phyloP scores from a whole-genome alignment of 2,113 vertebrate genomes.

The Pelvicachromis taeniatus region DNA sequence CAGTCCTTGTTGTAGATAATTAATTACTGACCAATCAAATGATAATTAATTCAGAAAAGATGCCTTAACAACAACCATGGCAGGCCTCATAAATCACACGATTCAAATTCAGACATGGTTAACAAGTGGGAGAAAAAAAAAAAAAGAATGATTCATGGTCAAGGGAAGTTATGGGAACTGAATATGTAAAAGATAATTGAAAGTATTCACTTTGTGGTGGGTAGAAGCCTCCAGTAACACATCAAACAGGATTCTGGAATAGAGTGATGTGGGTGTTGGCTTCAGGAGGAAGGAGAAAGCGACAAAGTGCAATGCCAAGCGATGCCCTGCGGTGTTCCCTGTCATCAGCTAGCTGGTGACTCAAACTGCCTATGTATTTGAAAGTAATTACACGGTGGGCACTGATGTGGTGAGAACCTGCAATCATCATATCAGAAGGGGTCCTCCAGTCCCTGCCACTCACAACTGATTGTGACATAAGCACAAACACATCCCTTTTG shows the following conservation, averaged over 20 bases:
- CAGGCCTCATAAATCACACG: background rate
- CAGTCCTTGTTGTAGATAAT: background rate
- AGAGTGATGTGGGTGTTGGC: background rate
- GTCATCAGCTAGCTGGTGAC: constrained; percentile 16
- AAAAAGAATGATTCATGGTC: background rate
- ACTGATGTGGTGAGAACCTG: constrained; percentile 22
- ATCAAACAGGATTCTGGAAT: constrained; percentile 18
- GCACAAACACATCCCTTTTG: background rate
- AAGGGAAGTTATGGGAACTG: background rate
- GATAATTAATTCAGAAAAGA: background rate
- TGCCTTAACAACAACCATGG: background rate
- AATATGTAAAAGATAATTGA: background rate
- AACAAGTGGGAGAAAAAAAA: background rate
- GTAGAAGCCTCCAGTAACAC: constrained; percentile 21
- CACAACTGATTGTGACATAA: background rate
- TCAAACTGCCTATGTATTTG: background rate
- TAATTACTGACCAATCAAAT: background rate
- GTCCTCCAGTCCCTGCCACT: background rate
- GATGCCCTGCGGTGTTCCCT: background rate
- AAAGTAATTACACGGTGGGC: constrained; percentile 29
- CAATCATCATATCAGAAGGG: constrained; percentile 35
- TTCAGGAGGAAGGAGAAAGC: background rate
- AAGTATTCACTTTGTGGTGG: constrained; percentile 10
- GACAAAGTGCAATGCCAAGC: background rate
- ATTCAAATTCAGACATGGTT: background rate